Evolutionary conservation across 2,888 invertebrate species (phyloP).

Genomic region (Agrotis clavis): DNA sequence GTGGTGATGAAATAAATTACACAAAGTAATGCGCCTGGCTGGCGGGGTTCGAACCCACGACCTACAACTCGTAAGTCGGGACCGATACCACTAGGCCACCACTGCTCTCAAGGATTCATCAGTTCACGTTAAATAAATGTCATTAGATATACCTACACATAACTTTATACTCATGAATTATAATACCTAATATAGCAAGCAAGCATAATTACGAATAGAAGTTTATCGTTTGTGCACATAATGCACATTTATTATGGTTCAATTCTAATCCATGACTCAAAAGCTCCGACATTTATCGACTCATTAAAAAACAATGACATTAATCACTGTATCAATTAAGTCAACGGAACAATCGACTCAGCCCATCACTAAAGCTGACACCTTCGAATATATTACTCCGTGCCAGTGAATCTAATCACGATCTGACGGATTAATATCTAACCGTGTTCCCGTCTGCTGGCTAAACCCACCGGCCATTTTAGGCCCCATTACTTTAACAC

Average conservation of each 20-base stretch:
- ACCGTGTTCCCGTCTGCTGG: constrained; percentile 79
- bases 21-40: no score
- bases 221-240: neutral
- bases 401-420: constrained; percentile 90
- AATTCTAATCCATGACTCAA: neutral
- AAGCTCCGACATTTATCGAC: constrained; percentile 19
- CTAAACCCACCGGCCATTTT: constrained; percentile 82
- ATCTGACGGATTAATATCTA: constrained; percentile 90
- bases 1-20: no score
- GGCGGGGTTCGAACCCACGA: no score
- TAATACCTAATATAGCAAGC: neutral
- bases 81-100: no score
- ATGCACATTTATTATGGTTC: neutral
- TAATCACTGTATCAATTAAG: constrained; percentile 43
- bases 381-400: constrained; percentile 89
- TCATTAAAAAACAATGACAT: constrained; percentile 42
- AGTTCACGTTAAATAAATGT: neutral
- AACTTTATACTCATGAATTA: no score
- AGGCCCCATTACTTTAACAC: constrained; percentile 71
- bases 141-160: no score
- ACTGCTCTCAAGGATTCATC: no score
- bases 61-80: no score
- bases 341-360: constrained; percentile 70
- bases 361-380: constrained; percentile 72
- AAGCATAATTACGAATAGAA: neutral